These are phyloP conservation scores for Scylla paramamosain DNA, from an alignment of 1,140 invertebrate species.

Conservation along the genomic window DNA sequence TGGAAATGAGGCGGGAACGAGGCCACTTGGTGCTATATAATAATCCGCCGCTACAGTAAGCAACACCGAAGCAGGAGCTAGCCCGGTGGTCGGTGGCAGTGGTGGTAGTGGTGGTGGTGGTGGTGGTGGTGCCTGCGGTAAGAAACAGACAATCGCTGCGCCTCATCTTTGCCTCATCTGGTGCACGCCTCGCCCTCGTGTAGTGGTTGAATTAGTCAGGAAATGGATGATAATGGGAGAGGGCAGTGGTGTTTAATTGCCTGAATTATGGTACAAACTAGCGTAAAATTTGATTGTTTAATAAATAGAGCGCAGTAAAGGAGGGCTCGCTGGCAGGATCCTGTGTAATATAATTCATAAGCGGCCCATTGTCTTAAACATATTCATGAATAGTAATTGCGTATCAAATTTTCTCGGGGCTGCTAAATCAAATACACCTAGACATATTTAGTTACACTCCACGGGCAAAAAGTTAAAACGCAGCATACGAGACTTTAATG, in stretches of 20 bases:
- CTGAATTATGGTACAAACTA: neutral
- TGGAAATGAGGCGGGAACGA: neutral
- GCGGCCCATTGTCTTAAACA: neutral
- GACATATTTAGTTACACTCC: neutral
- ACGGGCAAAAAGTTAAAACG: neutral
- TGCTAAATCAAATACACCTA: neutral
- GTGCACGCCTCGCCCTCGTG: neutral
- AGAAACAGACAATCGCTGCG: neutral
- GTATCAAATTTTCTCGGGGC: neutral
- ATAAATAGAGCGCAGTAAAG: neutral
- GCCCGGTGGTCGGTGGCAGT: neutral
- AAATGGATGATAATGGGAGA: neutral
- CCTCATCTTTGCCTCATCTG: neutral
- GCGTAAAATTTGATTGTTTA: neutral
- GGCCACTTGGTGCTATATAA: neutral
- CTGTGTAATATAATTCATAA: neutral
- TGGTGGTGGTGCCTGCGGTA: neutral
- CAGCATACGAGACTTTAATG: neutral
- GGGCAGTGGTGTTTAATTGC: neutral
- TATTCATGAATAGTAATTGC: slow-evolving; percentile 5
- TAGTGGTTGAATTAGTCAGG: neutral
- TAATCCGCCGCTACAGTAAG: neutral
- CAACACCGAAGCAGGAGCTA: too few species aligned
- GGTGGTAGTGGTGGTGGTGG: neutral
- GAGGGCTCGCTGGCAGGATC: neutral